phyloP scores from a whole-genome alignment of 2,888 invertebrate species.

The Ernsta delagoae region DNA sequence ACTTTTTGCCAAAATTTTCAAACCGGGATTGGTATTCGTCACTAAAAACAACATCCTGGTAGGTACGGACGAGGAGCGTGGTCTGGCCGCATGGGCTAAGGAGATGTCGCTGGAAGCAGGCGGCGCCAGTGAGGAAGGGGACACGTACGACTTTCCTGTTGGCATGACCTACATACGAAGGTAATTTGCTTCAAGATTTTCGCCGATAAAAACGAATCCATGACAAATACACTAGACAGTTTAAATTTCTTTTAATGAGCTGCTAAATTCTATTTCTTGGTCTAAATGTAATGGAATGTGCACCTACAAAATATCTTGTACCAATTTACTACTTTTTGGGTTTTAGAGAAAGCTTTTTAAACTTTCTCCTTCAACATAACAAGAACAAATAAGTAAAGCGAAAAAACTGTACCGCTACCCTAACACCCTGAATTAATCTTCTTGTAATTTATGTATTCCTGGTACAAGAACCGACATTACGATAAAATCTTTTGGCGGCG shows the following conservation, averaged over 20 bases:
- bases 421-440: background rate
- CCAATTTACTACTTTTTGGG: no score
- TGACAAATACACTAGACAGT: no score
- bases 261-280: no score
- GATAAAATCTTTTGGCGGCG: background rate
- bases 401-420: background rate
- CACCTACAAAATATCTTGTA: no score
- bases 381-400: no score
- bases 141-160: slow-evolving; percentile 89
- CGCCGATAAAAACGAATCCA: background rate
- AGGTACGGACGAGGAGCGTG: slow-evolving; percentile 91
- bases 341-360: no score
- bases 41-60: no score
- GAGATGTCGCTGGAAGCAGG: slow-evolving; percentile 87
- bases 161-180: slow-evolving; percentile 87
- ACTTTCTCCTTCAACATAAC: no score
- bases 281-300: no score
- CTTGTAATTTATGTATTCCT: background rate
- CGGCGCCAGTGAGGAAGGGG: slow-evolving; percentile 68
- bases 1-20: no score
- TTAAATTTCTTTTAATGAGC: no score
- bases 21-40: no score
- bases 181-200: slow-evolving; percentile 56
- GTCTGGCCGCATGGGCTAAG: slow-evolving; percentile 89
- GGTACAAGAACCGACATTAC: background rate